A percentile compares a stretch with the other conserved stretches of the same genome.
Conservation (phyloP, 2,888 invertebrate species). For the Clostera curtula region DNA sequence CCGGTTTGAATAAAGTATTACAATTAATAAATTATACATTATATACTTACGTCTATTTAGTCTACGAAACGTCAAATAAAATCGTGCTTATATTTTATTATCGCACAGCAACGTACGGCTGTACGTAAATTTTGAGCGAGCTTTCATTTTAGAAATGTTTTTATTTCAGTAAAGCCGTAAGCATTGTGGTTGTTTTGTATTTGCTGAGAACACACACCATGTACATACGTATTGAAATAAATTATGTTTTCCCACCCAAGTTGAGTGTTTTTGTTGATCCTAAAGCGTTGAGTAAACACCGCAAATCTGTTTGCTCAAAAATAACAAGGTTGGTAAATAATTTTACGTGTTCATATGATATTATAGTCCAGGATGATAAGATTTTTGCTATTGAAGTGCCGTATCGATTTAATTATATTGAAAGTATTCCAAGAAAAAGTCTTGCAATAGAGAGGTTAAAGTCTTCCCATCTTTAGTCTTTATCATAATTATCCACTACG, state of each 20-base stretch:
- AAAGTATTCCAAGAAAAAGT: no score
- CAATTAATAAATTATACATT: no score
- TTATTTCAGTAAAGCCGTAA: slow-evolving; percentile 26
- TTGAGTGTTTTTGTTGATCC: slow-evolving; percentile 12
- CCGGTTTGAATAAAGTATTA: no score
- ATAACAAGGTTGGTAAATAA: neutral
- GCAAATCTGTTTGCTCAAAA: neutral
- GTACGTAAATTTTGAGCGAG: slow-evolving; percentile 33
- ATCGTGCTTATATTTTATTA: slow-evolving; percentile 44
- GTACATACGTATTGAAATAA: slow-evolving; percentile 64
- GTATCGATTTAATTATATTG: no score
- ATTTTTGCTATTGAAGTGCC: no score
- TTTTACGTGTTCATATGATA: neutral
- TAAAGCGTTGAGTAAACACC: neutral
- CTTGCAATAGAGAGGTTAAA: no score
- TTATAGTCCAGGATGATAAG: no score
- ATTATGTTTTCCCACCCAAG: slow-evolving; percentile 62
- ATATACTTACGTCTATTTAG: slow-evolving; percentile 17
- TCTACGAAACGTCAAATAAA: slow-evolving; percentile 24
- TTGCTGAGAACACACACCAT: slow-evolving; percentile 51
- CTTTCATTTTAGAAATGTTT: slow-evolving; percentile 43
- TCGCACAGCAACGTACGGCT: slow-evolving; percentile 42
- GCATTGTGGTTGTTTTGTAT: slow-evolving; percentile 50
- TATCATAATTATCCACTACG: no score
- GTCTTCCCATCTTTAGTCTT: no score